Evolutionary conservation across 2,797 vertebrate species (phyloP).

Genomic region (Tachyglossus aculeatus): DNA sequence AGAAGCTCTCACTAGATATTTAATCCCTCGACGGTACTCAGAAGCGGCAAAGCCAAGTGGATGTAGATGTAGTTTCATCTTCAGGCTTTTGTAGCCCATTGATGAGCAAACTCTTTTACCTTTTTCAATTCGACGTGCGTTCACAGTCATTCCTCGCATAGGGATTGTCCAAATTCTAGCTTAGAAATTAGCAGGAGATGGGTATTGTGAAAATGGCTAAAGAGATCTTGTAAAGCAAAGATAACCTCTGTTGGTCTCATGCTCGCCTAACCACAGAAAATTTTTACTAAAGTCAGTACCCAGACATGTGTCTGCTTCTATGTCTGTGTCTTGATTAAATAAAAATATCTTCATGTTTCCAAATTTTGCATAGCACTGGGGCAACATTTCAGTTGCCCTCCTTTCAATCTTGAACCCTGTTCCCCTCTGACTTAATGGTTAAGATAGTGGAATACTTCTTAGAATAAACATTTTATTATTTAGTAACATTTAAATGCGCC

Average conservation of each 20-base stretch:
- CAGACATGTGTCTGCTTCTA: not conserved
- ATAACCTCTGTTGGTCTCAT: not conserved
- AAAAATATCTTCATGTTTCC: not conserved
- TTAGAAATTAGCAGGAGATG: too few species aligned
- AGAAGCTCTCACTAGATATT: constrained; percentile 10
- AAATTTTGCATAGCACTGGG: too few species aligned
- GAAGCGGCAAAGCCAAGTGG: constrained; percentile 31
- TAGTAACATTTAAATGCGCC: not conserved
- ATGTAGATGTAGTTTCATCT: constrained; percentile 8
- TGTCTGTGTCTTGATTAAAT: not conserved
- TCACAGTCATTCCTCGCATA: too few species aligned
- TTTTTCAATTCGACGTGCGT: too few species aligned
- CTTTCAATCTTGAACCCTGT: not conserved
- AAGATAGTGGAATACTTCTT: not conserved
- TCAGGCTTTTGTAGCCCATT: too few species aligned
- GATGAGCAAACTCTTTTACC: too few species aligned
- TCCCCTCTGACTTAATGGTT: not conserved
- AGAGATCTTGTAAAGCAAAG: not conserved
- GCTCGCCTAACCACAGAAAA: not conserved
- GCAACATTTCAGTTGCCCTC: not conserved
- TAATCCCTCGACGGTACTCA: constrained; percentile 20
- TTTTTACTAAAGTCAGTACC: not conserved
- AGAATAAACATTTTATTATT: not conserved
- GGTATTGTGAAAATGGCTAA: not conserved
- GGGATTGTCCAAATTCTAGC: too few species aligned